Percentiles rank a stretch among this genome's conserved stretches.
These are phyloP conservation scores for Falco columbarius DNA, from an alignment of 2,797 vertebrate genomes.

Conservation along the genomic window DNA sequence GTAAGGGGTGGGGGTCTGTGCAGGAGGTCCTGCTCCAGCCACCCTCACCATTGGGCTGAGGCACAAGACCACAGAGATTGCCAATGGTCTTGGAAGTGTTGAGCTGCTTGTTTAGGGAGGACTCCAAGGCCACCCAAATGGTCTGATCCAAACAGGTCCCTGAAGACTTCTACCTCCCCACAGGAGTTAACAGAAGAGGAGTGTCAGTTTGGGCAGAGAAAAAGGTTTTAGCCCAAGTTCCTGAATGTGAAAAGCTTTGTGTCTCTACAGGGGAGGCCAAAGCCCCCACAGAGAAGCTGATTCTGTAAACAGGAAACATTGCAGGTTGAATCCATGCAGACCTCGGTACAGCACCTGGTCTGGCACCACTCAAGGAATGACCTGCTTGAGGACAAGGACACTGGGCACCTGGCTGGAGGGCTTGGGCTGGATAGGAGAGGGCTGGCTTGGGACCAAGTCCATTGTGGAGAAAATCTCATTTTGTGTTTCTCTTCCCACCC, in stretches of 20 bases:
- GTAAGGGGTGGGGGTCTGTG: background rate
- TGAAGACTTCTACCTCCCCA: background rate
- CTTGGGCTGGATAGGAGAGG: background rate
- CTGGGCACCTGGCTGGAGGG: background rate
- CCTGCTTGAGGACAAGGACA: background rate
- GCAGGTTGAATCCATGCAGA: background rate
- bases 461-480: background rate
- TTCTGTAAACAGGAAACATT: background rate
- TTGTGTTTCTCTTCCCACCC: background rate
- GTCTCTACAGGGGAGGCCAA: background rate
- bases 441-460: background rate
- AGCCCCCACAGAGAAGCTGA: background rate
- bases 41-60: background rate
- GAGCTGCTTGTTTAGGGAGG: background rate
- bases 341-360: background rate
- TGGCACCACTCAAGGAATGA: background rate
- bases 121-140: background rate
- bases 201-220: background rate
- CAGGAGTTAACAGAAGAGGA: background rate
- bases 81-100: background rate
- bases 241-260: background rate
- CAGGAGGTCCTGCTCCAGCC: background rate
- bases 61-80: background rate
- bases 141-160: background rate
- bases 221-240: background rate